A percentile compares a stretch with the other conserved stretches of the same genome.
Conservation (phyloP, 2,797 vertebrate species). For the Sebastes wilsoni region DNA sequence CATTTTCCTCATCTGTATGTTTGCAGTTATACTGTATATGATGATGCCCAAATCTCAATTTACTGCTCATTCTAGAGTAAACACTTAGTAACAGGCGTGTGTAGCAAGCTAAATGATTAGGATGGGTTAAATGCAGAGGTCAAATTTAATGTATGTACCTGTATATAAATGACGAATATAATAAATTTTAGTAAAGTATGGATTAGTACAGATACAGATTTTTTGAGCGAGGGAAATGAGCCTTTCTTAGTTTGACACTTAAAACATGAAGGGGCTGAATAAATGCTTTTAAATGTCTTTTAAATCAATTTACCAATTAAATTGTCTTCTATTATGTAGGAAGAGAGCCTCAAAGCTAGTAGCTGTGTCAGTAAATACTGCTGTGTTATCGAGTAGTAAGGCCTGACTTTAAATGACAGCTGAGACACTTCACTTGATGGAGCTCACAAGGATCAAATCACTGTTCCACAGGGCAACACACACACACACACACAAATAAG, state of each 20-base stretch:
- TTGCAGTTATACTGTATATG: no score
- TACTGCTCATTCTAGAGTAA: neutral
- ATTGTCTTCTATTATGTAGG: neutral
- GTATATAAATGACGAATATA: no score
- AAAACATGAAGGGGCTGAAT: neutral
- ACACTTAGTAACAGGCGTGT: no score
- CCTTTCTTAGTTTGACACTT: neutral
- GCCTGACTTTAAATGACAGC: neutral
- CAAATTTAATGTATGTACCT: no score
- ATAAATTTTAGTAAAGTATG: no score
- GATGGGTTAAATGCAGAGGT: no score
- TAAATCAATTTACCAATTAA: neutral
- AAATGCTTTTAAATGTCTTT: neutral
- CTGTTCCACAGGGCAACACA: neutral
- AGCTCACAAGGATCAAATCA: neutral
- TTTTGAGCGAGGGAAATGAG: neutral
- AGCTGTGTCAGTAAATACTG: neutral
- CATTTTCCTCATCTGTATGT: neutral
- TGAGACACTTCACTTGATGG: neutral
- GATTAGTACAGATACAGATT: rapidly evolving
- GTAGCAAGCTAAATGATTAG: no score
- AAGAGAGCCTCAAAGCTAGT: neutral
- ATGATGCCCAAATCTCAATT: rapidly evolving
- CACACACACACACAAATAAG: neutral
- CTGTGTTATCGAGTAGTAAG: neutral